These are phyloP conservation scores for Drosophila nr. fundita DNA, from an alignment of 2,888 invertebrate genomes.

Conservation along the genomic window DNA sequence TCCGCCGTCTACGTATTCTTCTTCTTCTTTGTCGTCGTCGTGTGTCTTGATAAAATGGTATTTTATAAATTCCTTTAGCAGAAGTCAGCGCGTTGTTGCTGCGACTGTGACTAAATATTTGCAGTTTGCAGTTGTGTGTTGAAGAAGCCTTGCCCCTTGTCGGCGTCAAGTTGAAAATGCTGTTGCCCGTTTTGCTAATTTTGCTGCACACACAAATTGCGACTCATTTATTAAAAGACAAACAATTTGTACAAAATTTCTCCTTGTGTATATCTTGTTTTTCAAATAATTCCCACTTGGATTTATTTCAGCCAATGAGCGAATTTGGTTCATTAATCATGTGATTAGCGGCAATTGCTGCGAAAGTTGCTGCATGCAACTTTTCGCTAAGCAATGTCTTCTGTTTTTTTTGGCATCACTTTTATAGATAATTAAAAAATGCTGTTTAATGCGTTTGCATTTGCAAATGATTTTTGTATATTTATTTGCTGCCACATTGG, in stretches of 20 bases:
- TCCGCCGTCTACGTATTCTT: conserved; percentile 30
- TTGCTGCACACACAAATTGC: conserved; percentile 76
- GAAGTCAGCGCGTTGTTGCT: conserved; percentile 58
- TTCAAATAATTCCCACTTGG: background rate
- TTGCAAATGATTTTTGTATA: conserved; percentile 53
- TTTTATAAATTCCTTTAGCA: conserved; percentile 80
- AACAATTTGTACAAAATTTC: background rate
- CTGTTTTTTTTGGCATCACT: conserved; percentile 43
- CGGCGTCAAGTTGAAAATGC: conserved; percentile 66
- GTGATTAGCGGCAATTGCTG: conserved; percentile 35
- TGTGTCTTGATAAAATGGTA: conserved; percentile 83
- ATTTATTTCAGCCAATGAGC: conserved; percentile 19
- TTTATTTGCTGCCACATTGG: conserved; percentile 31
- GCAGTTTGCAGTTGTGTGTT: conserved; percentile 17
- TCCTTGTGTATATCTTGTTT: background rate
- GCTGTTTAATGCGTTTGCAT: conserved; percentile 43
- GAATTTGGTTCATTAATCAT: conserved; percentile 31
- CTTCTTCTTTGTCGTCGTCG: conserved; percentile 53
- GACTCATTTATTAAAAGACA: conserved; percentile 51
- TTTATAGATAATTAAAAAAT: conserved; percentile 54
- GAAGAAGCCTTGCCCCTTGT: conserved; percentile 42
- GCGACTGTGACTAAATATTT: conserved; percentile 59
- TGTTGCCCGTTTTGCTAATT: conserved; percentile 60
- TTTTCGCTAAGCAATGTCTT: conserved; percentile 47
- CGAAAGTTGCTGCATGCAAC: conserved; percentile 63